These are phyloP conservation scores for Hydrolagus colliei DNA, from an alignment of 2,797 vertebrate species.

Conservation along the genomic window DNA sequence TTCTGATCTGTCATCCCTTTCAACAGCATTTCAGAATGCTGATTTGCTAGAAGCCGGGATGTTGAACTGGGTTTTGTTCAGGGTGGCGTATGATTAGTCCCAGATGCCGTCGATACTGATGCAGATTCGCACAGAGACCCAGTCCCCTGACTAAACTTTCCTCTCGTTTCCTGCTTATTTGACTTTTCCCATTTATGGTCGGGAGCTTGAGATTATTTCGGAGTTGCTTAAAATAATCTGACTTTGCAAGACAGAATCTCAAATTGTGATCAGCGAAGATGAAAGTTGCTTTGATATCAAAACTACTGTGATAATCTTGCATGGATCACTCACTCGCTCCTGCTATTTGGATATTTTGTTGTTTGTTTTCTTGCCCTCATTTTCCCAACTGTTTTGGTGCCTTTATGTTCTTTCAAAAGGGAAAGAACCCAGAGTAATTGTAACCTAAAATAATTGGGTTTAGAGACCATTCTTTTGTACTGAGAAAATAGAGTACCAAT, in stretches of 20 bases:
- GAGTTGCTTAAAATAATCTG: conserved; percentile 6
- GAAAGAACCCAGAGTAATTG: not conserved
- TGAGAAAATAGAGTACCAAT: not conserved
- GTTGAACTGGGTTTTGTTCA: conserved; percentile 2
- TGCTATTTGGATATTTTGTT: not conserved
- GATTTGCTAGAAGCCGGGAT: conserved; percentile 34
- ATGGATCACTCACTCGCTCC: not conserved
- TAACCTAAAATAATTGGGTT: not conserved
- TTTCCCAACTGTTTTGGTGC: not conserved
- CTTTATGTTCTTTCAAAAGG: not conserved
- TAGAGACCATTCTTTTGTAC: not conserved
- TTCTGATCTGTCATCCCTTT: conserved; percentile 41
- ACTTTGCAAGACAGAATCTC: not conserved
- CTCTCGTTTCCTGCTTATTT: conserved; percentile 4
- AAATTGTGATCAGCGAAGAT: not conserved
- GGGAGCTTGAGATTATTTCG: not conserved
- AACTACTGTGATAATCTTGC: not conserved
- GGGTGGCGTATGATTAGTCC: conserved; percentile 17
- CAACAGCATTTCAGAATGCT: conserved; percentile 40
- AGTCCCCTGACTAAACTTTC: conserved; percentile 9
- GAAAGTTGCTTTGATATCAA: not conserved
- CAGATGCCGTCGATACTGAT: conserved; percentile 1
- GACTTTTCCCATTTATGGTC: conserved; percentile 26
- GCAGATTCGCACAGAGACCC: not conserved
- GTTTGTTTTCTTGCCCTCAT: not conserved